A percentile compares a stretch with the other conserved stretches of the same genome.
These are phyloP conservation scores for Scotopteryx bipunctaria DNA, from an alignment of 2,888 invertebrate species.

Conservation along the genomic window DNA sequence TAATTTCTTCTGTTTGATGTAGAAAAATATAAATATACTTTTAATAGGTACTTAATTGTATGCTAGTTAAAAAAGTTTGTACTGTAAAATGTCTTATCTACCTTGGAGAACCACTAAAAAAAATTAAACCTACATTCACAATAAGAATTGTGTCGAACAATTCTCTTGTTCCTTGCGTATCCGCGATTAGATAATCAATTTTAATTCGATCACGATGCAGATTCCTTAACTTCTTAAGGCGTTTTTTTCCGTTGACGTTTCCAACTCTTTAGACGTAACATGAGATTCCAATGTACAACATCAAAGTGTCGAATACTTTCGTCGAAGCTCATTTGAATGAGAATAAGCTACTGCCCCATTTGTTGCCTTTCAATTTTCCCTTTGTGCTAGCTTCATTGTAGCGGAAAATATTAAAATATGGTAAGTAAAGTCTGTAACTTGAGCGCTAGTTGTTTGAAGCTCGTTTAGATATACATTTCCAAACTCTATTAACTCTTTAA, in stretches of 20 bases:
- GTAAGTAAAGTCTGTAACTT: constrained; percentile 64
- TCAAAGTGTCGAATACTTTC: constrained; percentile 71
- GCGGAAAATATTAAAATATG: constrained; percentile 74
- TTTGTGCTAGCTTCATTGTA: constrained; percentile 63
- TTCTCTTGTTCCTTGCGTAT: too few relatives aligned
- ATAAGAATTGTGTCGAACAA: too few relatives aligned
- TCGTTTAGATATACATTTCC: constrained; percentile 32
- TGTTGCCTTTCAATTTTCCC: constrained; percentile 72
- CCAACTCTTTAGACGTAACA: constrained; percentile 37
- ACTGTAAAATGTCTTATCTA: too few relatives aligned
- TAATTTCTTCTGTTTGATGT: neutral
- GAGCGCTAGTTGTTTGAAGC: constrained; percentile 51
- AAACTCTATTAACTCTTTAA: constrained; percentile 30
- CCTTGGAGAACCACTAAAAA: too few relatives aligned
- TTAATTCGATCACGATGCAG: too few relatives aligned
- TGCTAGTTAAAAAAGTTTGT: too few relatives aligned
- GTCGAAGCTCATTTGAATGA: constrained; percentile 74
- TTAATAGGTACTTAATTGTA: too few relatives aligned
- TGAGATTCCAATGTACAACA: constrained; percentile 52
- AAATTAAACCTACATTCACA: too few relatives aligned
- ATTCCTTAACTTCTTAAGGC: too few relatives aligned
- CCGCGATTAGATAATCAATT: too few relatives aligned
- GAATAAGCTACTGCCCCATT: constrained; percentile 70
- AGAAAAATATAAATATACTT: neutral
- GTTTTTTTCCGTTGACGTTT: too few relatives aligned